Base-by-base conservation (phyloP, 2,797 vertebrate species). In the Acridotheres tristis region DNA sequence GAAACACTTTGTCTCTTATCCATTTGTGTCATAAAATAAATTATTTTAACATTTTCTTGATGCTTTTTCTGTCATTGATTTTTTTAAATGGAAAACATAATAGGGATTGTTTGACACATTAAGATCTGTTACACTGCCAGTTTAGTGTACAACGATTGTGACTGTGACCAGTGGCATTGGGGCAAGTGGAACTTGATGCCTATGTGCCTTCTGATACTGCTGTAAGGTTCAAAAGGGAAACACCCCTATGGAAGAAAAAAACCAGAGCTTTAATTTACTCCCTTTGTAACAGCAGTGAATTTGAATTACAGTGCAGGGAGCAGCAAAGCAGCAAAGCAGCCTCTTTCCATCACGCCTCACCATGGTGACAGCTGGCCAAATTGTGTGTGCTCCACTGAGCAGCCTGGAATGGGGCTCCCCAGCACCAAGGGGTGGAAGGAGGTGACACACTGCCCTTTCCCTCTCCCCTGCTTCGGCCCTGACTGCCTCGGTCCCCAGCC, bases 81-180 rank as follows among this genome's bases (percentile, higher is more conserved):
- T 27, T 34, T 15, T 74, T 32, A 23, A 23, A 58, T 67, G 9
- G 32, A 71, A 89, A 82, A n/a, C 3, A 1, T 42, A 71, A 38
- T 50, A 43, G 13, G 1, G 10, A 40, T n/a, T 0, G 0, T 86
- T 72, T 75, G 32, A 57, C 7, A 36, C 25, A 23, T 30, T 30
- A 72, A 85, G 34, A 27, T 7, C 3, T n/a, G 11, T 34, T 58
- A 13, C 0, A 0, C 4, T 51, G 32, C 25, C 26, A 48, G 27
- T 47, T 73, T 18, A 7, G 10, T 4, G 22, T n/a, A 13, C 40
- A 66, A 45, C 14, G 4, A 6, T 26, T 40, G 13, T 55, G 66
- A 6, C 40, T 22, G 19, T 43, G 22, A 38, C 26, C 45, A 16
- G 25, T 17, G 8, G 11, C 4, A 1, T 2, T 53, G 36, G 45